phyloP scores from a whole-genome alignment of 2,797 vertebrate genomes.

The Gallirallus australis region DNA sequence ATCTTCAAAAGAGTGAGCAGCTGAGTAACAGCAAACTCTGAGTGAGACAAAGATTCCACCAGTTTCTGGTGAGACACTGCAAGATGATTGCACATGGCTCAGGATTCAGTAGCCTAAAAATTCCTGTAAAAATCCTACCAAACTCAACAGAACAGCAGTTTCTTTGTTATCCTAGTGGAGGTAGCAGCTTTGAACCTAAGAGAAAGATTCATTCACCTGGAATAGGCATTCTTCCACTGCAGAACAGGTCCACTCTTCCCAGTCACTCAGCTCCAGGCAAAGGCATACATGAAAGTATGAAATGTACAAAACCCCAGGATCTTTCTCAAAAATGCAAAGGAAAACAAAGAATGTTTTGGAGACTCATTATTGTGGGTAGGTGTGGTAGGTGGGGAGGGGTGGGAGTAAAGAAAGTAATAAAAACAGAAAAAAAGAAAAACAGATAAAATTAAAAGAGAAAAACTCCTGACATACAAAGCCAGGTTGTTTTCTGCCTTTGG shows the following conservation, averaged over 20 bases:
- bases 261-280: not conserved
- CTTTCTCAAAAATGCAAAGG: not conserved
- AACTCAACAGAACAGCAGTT: not conserved
- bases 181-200: not conserved
- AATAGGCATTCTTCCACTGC: not conserved
- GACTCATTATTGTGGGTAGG: not conserved
- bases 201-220: not conserved
- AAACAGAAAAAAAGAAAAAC: not conserved
- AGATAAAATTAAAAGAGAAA: too few relatives aligned
- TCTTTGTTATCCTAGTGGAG: not conserved
- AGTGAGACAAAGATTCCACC: not conserved
- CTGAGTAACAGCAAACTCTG: not conserved
- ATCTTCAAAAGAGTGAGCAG: not conserved
- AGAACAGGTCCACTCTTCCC: not conserved
- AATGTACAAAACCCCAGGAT: not conserved
- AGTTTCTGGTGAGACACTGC: not conserved
- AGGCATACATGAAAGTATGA: not conserved
- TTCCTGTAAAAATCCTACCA: not conserved
- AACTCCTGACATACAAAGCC: accelerated
- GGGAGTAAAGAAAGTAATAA: too few relatives aligned
- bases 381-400: too few relatives aligned
- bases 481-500: not conserved
- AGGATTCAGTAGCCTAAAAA: not conserved
- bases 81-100: not conserved
- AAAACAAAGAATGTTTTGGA: not conserved